phyloP scores from a whole-genome alignment of 2,113 vertebrate species.

The Scopus umbretta region DNA sequence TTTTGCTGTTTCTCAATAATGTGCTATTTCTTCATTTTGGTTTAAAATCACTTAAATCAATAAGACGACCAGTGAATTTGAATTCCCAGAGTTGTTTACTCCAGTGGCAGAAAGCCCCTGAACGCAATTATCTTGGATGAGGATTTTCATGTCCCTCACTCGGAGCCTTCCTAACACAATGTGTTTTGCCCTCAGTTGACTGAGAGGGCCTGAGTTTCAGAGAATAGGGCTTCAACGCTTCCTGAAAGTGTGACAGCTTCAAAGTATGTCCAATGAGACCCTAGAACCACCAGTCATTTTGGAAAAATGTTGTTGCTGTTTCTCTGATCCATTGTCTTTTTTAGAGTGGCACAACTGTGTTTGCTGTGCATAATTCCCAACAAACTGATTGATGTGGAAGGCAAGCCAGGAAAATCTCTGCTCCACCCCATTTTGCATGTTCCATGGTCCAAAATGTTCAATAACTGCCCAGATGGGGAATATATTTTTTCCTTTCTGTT shows the following conservation, averaged over 20 bases:
- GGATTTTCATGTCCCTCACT: conserved; percentile 36
- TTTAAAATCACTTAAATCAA: neutral
- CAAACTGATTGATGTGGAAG: conserved; percentile 58
- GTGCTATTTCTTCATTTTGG: neutral
- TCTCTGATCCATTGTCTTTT: conserved; percentile 66
- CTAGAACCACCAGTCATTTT: conserved; percentile 55
- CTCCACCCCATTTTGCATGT: conserved; percentile 44
- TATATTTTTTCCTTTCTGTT: conserved; percentile 45
- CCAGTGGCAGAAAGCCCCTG: conserved; percentile 27
- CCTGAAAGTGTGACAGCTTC: conserved; percentile 63
- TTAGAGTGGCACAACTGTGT: conserved; percentile 50
- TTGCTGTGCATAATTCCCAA: conserved; percentile 33
- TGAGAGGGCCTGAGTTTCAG: conserved; percentile 40
- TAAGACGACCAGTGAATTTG: neutral
- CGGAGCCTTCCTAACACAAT: conserved; percentile 39
- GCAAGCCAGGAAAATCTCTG: conserved; percentile 60
- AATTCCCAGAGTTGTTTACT: conserved; percentile 34
- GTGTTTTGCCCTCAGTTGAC: conserved; percentile 54
- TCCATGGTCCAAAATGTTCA: conserved; percentile 36
- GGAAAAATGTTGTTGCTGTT: conserved; percentile 43
- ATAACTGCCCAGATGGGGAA: conserved; percentile 50
- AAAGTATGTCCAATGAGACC: conserved; percentile 57
- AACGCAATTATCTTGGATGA: conserved; percentile 17
- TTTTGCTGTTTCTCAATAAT: neutral
- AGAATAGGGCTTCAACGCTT: conserved; percentile 27